A percentile compares a stretch with the other conserved stretches of the same genome.
Evolutionary conservation across 1,140 invertebrate species (phyloP).

Genomic region (Drosophila azteca): DNA sequence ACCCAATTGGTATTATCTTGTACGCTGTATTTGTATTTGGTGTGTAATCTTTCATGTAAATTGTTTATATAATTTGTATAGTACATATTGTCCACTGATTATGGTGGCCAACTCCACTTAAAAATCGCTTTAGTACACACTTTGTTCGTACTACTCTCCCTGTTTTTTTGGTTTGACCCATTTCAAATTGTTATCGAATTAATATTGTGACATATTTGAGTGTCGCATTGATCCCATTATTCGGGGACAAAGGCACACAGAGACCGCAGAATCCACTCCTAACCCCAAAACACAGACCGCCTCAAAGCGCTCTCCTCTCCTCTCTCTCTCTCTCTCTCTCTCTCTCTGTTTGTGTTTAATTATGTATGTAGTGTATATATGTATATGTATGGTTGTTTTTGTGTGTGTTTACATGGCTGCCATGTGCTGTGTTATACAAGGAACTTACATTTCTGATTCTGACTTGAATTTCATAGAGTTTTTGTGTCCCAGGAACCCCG

Average conservation of each 20-base stretch:
- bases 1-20: no score
- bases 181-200: slow-evolving; percentile 55
- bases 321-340: slow-evolving; percentile 5
- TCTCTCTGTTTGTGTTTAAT: slow-evolving; percentile 71
- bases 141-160: neutral
- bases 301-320: neutral
- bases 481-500: neutral
- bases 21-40: no score
- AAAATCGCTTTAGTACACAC: no score
- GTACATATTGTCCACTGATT: no score
- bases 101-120: no score
- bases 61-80: no score
- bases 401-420: slow-evolving; percentile 54
- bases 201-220: slow-evolving; percentile 62
- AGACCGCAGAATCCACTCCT: no score
- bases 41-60: no score
- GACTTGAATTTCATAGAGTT: slow-evolving; percentile 19
- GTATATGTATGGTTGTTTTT: slow-evolving; percentile 15
- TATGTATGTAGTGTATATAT: slow-evolving; percentile 48
- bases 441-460: slow-evolving; percentile 48
- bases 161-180: slow-evolving; percentile 42
- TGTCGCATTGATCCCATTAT: slow-evolving; percentile 69
- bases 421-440: slow-evolving; percentile 46
- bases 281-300: no score
- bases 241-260: slow-evolving; percentile 22